A percentile compares a stretch with the other conserved stretches of the same genome.
Conservation (phyloP, 2,797 vertebrate species). For the Synaphobranchus kaupii region DNA sequence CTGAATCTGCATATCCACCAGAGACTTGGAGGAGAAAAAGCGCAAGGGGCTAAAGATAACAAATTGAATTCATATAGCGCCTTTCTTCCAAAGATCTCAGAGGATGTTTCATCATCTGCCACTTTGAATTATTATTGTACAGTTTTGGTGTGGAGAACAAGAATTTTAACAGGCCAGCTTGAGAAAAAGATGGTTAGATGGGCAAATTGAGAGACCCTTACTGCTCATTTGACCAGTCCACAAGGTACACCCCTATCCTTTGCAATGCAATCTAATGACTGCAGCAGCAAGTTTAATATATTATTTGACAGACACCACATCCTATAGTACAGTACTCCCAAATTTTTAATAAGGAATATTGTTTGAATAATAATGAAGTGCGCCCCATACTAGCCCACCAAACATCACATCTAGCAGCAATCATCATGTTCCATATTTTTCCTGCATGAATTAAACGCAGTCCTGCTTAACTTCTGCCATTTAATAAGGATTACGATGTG, state of each 20-base stretch:
- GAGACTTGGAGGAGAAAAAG: not conserved
- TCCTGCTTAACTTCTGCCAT: not conserved
- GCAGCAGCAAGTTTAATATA: not conserved
- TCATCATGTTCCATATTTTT: not conserved
- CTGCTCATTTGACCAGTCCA: not conserved
- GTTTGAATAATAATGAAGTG: not conserved
- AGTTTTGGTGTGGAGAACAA: not conserved
- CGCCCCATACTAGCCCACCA: not conserved
- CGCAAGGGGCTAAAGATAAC: not conserved
- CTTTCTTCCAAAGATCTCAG: not conserved
- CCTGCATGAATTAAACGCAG: not conserved
- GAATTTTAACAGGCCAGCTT: not conserved
- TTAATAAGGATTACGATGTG: not conserved
- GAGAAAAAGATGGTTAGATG: not conserved
- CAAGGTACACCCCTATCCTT: not conserved
- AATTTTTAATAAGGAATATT: not conserved
- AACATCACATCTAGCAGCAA: constrained; percentile 3
- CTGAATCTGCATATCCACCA: constrained; percentile 19
- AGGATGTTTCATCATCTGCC: not conserved
- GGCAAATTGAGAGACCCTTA: not conserved
- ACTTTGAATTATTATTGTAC: not conserved
- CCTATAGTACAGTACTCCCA: not conserved
- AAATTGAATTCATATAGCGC: constrained; percentile 4
- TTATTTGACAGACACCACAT: not conserved
- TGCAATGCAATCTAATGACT: not conserved